These are phyloP conservation scores for Arrhopalites spinosus DNA, from an alignment of 2,888 invertebrate genomes.

Conservation along the genomic window DNA sequence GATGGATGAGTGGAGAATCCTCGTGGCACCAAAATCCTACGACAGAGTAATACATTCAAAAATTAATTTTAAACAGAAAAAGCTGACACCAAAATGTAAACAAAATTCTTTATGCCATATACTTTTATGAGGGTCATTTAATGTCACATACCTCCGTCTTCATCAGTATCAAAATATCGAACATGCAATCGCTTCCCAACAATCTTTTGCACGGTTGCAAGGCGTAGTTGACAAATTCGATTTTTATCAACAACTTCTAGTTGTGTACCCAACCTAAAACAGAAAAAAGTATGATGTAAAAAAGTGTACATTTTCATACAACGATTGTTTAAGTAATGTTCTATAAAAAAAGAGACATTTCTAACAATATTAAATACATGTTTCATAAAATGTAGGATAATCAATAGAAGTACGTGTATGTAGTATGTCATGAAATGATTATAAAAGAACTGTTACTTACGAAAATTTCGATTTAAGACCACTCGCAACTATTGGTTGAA, in stretches of 20 bases:
- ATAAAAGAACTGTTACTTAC: too few species aligned
- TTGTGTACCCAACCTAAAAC: constrained; percentile 72
- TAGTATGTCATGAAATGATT: too few species aligned
- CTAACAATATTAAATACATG: too few species aligned
- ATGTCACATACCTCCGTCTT: constrained; percentile 49
- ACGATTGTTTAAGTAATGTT: not conserved
- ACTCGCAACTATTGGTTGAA: constrained; percentile 83
- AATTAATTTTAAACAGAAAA: not conserved
- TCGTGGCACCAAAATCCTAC: not conserved
- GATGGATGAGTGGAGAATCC: constrained; percentile 88
- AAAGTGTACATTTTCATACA: constrained; percentile 3
- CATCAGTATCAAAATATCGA: constrained; percentile 80
- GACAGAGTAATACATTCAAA: not conserved
- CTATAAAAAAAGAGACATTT: not conserved
- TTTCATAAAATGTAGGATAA: not conserved
- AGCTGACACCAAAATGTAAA: not conserved
- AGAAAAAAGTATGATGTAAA: not conserved
- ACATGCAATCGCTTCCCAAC: constrained; percentile 90
- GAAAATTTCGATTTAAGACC: constrained; percentile 79
- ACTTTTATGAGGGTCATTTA: not conserved
- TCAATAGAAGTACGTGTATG: too few species aligned
- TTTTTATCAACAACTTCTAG: constrained; percentile 96
- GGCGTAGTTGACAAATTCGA: constrained; percentile 84
- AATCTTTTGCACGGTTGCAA: constrained; percentile 87
- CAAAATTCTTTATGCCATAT: not conserved